phyloP scores from a whole-genome alignment of 2,797 vertebrate species.

The Parauchenoglanis punctatus region DNA sequence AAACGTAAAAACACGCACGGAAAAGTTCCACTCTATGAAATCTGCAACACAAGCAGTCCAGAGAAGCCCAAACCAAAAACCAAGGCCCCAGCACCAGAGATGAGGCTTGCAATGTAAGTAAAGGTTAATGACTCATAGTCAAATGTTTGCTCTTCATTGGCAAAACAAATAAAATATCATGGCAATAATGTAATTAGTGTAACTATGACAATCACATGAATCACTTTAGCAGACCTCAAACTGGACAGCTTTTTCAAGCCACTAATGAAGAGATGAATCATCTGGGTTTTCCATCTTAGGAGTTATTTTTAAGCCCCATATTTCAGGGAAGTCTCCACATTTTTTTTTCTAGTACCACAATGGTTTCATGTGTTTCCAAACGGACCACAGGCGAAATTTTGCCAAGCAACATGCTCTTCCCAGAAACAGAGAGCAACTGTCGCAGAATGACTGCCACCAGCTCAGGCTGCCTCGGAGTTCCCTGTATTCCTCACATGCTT shows the following conservation, averaged over 20 bases:
- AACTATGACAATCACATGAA: constrained; percentile 66
- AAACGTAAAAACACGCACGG: constrained; percentile 46
- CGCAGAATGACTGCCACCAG: constrained; percentile 19
- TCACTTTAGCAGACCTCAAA: constrained; percentile 66
- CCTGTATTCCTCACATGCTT: constrained; percentile 39
- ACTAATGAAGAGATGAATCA: constrained; percentile 70
- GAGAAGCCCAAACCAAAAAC: constrained; percentile 17
- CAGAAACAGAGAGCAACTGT: constrained; percentile 45
- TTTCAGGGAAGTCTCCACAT: constrained; percentile 56
- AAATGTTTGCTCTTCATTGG: constrained; percentile 40
- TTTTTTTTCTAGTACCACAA: constrained; percentile 48
- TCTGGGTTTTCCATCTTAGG: constrained; percentile 60
- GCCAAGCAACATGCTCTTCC: constrained; percentile 42
- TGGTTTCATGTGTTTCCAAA: constrained; percentile 60
- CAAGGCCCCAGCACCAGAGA: constrained; percentile 1
- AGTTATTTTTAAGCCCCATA: constrained; percentile 66
- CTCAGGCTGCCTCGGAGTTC: constrained; percentile 23
- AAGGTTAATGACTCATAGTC: constrained; percentile 32
- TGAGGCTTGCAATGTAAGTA: constrained; percentile 2
- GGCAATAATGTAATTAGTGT: constrained; percentile 46
- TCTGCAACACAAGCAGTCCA: constrained; percentile 22
- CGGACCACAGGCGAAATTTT: constrained; percentile 36
- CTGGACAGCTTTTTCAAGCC: constrained; percentile 58
- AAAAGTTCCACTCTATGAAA: constrained; percentile 39
- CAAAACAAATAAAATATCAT: constrained; percentile 40